Percentiles rank a stretch among this genome's conserved stretches.
Evolutionary conservation across 1,140 invertebrate genomes (phyloP).

Genomic region (Ctenoplectra terminalis): DNA sequence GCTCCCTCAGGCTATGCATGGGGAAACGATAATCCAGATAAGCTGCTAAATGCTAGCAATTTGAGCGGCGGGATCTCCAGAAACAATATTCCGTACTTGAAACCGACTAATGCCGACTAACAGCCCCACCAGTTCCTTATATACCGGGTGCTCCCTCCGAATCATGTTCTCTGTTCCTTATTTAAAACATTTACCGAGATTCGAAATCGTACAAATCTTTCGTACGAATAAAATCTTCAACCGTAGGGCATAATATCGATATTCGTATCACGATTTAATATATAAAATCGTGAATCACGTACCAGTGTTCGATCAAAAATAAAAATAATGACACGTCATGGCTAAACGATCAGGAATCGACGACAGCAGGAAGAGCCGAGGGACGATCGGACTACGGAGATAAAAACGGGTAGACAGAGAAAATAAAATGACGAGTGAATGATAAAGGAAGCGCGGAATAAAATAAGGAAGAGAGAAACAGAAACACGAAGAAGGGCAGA

Average conservation of each 20-base stretch:
- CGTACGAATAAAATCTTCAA: neutral
- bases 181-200: neutral
- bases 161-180: neutral
- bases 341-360: neutral
- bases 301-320: too few relatives aligned
- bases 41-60: slow-evolving; percentile 74
- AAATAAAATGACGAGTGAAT: neutral
- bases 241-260: too few relatives aligned
- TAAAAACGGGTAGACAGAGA: neutral
- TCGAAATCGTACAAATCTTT: neutral
- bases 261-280: too few relatives aligned
- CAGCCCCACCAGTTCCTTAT: slow-evolving; percentile 10
- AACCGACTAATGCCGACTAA: slow-evolving; percentile 42
- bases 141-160: slow-evolving; percentile 16
- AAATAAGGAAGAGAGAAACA: slow-evolving; percentile 39
- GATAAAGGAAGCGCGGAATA: slow-evolving; percentile 11
- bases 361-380: too few relatives aligned
- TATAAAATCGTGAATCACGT: too few relatives aligned
- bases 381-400: neutral
- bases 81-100: slow-evolving; percentile 71
- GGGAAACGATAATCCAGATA: slow-evolving; percentile 70
- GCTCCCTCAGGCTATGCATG: slow-evolving; percentile 6
- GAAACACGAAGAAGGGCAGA: slow-evolving; percentile 21
- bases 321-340: neutral
- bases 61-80: slow-evolving; percentile 65